Percentiles rank a stretch among this genome's conserved stretches.
Evolutionary conservation across 2,888 invertebrate species (phyloP).

Genomic region (Pristionchus fissidentatus): DNA sequence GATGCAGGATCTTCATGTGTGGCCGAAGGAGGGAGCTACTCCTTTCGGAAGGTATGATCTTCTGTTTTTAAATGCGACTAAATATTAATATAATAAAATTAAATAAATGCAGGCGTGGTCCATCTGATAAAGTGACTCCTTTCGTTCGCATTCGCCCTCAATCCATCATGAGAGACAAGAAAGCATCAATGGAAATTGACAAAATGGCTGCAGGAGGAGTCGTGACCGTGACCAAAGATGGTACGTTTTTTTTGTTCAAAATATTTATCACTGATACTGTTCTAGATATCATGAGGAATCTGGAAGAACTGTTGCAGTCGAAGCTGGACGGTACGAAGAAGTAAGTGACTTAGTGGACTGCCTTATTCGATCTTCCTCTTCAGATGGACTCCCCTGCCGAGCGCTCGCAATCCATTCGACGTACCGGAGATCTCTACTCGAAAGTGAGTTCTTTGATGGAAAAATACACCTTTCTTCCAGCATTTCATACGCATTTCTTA

Average conservation of each 20-base stretch:
- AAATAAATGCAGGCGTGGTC: too few relatives aligned
- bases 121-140: too few relatives aligned
- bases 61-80: too few relatives aligned
- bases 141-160: not conserved
- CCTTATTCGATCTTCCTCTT: not conserved
- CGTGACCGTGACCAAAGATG: not conserved
- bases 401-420: constrained; percentile 23
- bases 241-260: not conserved
- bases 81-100: too few relatives aligned
- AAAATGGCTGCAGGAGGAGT: not conserved
- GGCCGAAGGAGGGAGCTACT: too few relatives aligned
- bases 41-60: too few relatives aligned
- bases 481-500: too few relatives aligned
- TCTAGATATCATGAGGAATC: not conserved
- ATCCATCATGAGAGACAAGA: not conserved
- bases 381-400: constrained; percentile 7
- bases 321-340: constrained; percentile 1
- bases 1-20: not conserved
- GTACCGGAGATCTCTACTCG: not conserved
- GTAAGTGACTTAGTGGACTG: not conserved
- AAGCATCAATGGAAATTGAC: not conserved
- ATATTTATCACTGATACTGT: not conserved
- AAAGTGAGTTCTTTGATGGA: not conserved
- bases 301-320: not conserved
- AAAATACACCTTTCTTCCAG: too few relatives aligned